Evolutionary conservation across 1,140 invertebrate species (phyloP), one percentile per base, ranked within the genome.

Genomic region (Dufourea novaeangliae): DNA sequence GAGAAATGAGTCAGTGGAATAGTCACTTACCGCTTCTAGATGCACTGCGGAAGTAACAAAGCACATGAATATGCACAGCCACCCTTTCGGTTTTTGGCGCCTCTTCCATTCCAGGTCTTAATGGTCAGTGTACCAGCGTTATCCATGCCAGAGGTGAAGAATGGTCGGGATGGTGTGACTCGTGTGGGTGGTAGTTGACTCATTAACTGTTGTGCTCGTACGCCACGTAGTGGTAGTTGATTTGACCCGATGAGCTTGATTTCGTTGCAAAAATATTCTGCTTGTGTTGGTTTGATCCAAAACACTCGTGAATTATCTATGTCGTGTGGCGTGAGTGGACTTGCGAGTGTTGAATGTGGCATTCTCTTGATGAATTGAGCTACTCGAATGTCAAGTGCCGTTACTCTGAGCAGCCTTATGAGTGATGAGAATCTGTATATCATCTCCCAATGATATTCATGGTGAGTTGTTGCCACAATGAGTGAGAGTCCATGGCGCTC

Each of bases 121-220:
- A 88, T 66, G 4, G 77, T 11, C 17, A 88, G 67, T 2, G 87
- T 87, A 25, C 83, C 84, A 14, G 83, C 86, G 61, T 84, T 88
- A 64, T 88, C 83, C 20, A 85, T 56, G 20, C 82, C 86, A 22
- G 52, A 39, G 20, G 69, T 50, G 17, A 62, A 34, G 41, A 87
- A 87, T 25, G 80, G 78, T 10, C 81, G 69, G 46, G 4, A 46
- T 12, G 68, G 74, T 10, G 34, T 56, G 5, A 83, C 70, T 8
- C 83, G 50, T 10, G 41, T 25, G 6, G 56, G 20, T 11, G 87
- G 86, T 17, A 90, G 66, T 14, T 90, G 39, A 3, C 79, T 88
- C 89, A 91, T 91, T 11, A 87, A 29, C 66, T 87, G 86, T 32
- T 77, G 57, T 0, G 78, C 74, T 52, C 71, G 50, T 20, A 37